Conservation (phyloP, 2,113 vertebrate species). For the Hydrolagus affinis region DNA sequence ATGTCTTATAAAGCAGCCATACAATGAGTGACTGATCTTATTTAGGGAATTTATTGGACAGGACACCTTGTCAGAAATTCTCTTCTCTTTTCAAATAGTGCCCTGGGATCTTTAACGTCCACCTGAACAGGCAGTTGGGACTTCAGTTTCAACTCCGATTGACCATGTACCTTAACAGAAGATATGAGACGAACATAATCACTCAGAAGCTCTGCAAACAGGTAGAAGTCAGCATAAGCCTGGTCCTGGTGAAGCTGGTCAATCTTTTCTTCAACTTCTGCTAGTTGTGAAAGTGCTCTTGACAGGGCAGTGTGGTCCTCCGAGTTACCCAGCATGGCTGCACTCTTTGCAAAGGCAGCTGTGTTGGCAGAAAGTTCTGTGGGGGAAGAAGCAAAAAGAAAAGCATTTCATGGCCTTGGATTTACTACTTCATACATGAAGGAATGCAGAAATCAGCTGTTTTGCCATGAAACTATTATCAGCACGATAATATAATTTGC, state of each 20-base stretch:
- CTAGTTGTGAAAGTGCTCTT: constrained; percentile 88
- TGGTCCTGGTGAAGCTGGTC: constrained; percentile 94
- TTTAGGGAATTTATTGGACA: no score
- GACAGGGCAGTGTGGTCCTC: constrained; percentile 96
- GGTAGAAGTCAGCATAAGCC: constrained; percentile 86
- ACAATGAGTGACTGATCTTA: no score
- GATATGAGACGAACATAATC: constrained; percentile 92
- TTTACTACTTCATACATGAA: neutral
- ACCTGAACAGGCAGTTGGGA: no score
- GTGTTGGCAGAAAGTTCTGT: constrained; percentile 89
- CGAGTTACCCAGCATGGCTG: constrained; percentile 95
- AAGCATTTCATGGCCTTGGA: neutral
- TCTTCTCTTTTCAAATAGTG: no score
- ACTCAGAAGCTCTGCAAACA: constrained; percentile 87
- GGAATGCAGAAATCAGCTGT: neutral
- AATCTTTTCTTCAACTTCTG: constrained; percentile 98
- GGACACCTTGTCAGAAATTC: no score
- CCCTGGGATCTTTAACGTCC: no score
- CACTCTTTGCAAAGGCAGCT: constrained; percentile 89
- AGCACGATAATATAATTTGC: neutral
- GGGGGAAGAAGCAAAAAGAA: constrained; percentile 38
- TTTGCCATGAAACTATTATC: neutral
- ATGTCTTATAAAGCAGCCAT: no score
- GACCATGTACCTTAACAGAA: constrained; percentile 75
- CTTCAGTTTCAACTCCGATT: neutral